A percentile compares a stretch with the other conserved stretches of the same genome.
These are phyloP conservation scores for Troides aeacus DNA, from an alignment of 2,888 invertebrate genomes.

Conservation along the genomic window DNA sequence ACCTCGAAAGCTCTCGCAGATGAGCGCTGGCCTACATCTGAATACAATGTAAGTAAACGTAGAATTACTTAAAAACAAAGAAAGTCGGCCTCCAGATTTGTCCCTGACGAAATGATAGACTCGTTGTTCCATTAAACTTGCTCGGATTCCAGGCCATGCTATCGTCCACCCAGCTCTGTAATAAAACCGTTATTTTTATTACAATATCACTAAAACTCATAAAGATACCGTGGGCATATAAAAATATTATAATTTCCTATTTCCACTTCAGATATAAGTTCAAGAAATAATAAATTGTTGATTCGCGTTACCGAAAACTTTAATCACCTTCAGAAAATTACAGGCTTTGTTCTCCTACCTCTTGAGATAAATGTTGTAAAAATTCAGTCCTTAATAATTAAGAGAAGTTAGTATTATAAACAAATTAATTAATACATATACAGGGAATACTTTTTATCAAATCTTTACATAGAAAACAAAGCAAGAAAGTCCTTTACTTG, in stretches of 20 bases:
- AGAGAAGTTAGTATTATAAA: too few relatives aligned
- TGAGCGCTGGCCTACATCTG: too few relatives aligned
- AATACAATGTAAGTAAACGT: too few relatives aligned
- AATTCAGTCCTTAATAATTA: too few relatives aligned
- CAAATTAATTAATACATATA: too few relatives aligned
- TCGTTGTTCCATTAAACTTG: conserved; percentile 76
- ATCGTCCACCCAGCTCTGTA: conserved; percentile 82
- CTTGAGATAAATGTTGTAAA: too few relatives aligned
- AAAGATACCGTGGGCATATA: background rate
- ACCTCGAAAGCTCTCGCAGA: too few relatives aligned
- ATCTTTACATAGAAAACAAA: too few relatives aligned
- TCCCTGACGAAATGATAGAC: conserved; percentile 70
- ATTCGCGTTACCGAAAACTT: background rate
- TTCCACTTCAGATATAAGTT: background rate
- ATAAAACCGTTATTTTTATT: conserved; percentile 31
- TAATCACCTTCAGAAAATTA: too few relatives aligned
- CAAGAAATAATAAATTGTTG: background rate
- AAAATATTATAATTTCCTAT: background rate
- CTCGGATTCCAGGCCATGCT: conserved; percentile 81
- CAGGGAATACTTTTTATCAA: too few relatives aligned
- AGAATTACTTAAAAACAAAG: conserved; percentile 63
- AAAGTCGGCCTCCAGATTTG: conserved; percentile 82
- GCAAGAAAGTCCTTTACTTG: too few relatives aligned
- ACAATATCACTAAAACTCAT: conserved; percentile 2
- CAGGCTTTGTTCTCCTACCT: too few relatives aligned